Evolutionary conservation across 2,797 vertebrate genomes (phyloP), one percentile per base, ranked within the genome.

Genomic region (Lagorchestes hirsutus): DNA sequence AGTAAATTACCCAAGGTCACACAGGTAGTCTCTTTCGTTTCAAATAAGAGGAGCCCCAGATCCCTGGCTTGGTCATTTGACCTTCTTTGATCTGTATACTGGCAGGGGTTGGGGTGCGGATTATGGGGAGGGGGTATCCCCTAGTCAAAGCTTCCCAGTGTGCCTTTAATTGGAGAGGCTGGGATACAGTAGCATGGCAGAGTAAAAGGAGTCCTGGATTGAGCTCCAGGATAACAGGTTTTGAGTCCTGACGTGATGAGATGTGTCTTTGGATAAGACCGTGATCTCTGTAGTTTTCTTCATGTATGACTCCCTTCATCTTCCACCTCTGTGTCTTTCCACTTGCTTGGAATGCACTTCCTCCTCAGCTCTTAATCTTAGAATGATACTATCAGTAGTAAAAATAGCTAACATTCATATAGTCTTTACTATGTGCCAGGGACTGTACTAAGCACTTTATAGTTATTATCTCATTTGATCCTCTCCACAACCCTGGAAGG

Each of bases 101-200:
- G 22, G 22, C 3, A 22, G n/a, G 34, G n/a, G n/a, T 40, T 2
- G 2, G n/a, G n/a, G 28, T 57, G 27, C 0, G 1, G 0, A 62
- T 62, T 62, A 62, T 34, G 1, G 16, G 74, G 52, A 52, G 28
- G 0, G 62, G 16, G 13, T 5, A 0, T 40, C 34, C 34, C 1
- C 16, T n/a, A 18, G n/a, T 9, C 67, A 40, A 18, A 40, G 40
- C 3, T 24, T 46, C 5, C 67, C 34, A n/a, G 62, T 74, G 34
- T 74, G 62, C 14, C 67, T 40, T 74, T 74, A 74, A 74, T 8
- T 74, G 67, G 67, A 74, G 14, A 67, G 62, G 12, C 14, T n/a
- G n/a, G 74, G 74, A 46, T 82, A 82, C 1, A 10, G 74, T 82
- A 24, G n/a, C 22, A 40, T 24, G 18, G 67, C 67, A 8, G 18